phyloP scores from a whole-genome alignment of 2,797 vertebrate genomes.

The Trachops cirrhosus region DNA sequence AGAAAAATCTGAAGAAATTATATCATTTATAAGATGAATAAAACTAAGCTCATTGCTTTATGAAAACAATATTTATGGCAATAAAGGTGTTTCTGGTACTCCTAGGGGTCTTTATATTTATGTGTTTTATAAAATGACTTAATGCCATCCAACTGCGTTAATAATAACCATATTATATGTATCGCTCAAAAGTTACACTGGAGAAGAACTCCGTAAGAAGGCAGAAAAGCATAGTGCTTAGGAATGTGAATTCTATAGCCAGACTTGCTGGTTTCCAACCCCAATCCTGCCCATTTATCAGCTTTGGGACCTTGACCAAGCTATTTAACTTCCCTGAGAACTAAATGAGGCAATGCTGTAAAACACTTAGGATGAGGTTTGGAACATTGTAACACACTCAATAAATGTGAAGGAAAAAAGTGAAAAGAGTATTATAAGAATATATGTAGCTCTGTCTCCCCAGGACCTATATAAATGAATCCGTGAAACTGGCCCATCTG shows the following conservation, averaged over 20 bases:
- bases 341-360: neutral
- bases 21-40: neutral
- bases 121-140: constrained; percentile 33
- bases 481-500: neutral
- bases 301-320: neutral
- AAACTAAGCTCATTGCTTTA: neutral
- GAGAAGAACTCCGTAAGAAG: constrained; percentile 6
- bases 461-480: neutral
- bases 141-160: neutral
- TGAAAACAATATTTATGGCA: constrained; percentile 6
- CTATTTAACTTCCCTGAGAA: constrained; percentile 12
- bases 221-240: neutral
- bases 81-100: constrained; percentile 9
- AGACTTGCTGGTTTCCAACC: neutral
- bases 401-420: neutral
- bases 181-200: constrained; percentile 27
- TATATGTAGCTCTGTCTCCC: neutral
- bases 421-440: neutral
- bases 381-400: neutral
- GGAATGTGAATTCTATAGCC: neutral
- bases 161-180: neutral
- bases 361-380: constrained; percentile 17
- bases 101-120: neutral
- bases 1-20: neutral
- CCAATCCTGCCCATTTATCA: neutral